A percentile compares a stretch with the other conserved stretches of the same genome.
Evolutionary conservation across 2,888 invertebrate species (phyloP).

Genomic region (Gibbula magus): DNA sequence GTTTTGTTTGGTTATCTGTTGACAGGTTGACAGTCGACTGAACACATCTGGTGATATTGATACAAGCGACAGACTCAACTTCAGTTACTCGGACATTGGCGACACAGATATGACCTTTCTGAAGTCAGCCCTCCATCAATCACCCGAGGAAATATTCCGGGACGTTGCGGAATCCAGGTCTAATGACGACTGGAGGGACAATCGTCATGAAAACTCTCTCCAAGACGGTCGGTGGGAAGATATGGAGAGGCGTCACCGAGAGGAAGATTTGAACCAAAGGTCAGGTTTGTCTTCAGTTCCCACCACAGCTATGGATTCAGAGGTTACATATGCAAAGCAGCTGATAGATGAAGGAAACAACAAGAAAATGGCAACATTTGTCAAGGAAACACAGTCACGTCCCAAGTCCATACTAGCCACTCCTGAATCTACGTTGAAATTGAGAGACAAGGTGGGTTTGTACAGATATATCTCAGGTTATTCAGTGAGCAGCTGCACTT

Average conservation of each 20-base stretch:
- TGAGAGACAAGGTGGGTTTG: too few relatives aligned
- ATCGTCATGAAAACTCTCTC: constrained; percentile 26
- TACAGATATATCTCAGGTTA: too few relatives aligned
- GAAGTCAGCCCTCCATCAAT: background rate
- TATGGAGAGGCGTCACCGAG: constrained; percentile 15
- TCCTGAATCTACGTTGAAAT: too few relatives aligned
- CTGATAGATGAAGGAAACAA: constrained; percentile 62
- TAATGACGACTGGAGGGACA: constrained; percentile 3
- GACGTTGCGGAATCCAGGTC: background rate
- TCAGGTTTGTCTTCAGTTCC: background rate
- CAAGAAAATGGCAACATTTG: constrained; percentile 55
- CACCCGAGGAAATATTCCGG: background rate
- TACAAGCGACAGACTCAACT: constrained; percentile 44
- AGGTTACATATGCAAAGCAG: constrained; percentile 42
- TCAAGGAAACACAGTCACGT: constrained; percentile 56
- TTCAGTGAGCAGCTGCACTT: too few relatives aligned
- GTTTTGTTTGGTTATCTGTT: too few relatives aligned
- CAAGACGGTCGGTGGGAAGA: constrained; percentile 26
- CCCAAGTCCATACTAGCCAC: constrained; percentile 57
- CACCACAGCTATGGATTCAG: background rate
- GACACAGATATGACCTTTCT: constrained; percentile 49
- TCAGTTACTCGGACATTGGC: constrained; percentile 57
- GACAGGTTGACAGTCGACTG: background rate
- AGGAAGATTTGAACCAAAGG: background rate
- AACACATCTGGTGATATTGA: constrained; percentile 39